Evolutionary conservation across 2,797 vertebrate species (phyloP).

Genomic region (Sebastes hubbsi): DNA sequence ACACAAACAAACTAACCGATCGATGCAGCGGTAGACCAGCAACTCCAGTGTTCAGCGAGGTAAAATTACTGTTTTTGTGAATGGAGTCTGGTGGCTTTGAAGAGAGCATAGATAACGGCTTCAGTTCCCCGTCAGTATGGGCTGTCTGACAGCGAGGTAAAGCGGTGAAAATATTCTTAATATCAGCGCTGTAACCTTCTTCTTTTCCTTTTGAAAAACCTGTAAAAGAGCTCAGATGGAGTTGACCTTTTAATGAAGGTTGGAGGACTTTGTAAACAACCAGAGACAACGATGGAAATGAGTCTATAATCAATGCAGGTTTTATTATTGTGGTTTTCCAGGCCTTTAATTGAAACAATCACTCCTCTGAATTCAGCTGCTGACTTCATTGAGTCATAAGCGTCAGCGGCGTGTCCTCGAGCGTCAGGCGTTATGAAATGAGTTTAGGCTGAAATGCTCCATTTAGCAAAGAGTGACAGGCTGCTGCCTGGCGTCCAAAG

Average conservation of each 20-base stretch:
- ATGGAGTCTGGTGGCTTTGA: not conserved
- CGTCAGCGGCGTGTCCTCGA: not conserved
- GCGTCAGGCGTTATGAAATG: constrained; percentile 25
- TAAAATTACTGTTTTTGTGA: no score
- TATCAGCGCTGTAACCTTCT: not conserved
- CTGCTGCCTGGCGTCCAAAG: constrained; percentile 15
- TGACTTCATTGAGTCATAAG: not conserved
- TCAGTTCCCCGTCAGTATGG: no score
- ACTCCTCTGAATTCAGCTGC: not conserved
- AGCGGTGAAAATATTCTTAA: no score
- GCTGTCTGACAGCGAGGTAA: no score
- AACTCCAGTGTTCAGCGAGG: no score
- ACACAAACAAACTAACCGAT: no score
- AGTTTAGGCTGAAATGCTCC: constrained; percentile 17
- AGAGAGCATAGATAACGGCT: not conserved
- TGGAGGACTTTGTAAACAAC: not conserved
- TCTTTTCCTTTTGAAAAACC: not conserved
- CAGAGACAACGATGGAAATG: not conserved
- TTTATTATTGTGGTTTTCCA: not conserved
- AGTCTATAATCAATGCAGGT: not conserved
- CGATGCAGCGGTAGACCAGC: no score
- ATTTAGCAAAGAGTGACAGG: constrained; percentile 26
- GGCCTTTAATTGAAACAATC: not conserved
- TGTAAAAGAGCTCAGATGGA: not conserved
- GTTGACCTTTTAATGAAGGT: not conserved